Evolutionary conservation across 2,888 invertebrate species (phyloP), one percentile per base, ranked within the genome.

Genomic region (Heliconius charithonia): DNA sequence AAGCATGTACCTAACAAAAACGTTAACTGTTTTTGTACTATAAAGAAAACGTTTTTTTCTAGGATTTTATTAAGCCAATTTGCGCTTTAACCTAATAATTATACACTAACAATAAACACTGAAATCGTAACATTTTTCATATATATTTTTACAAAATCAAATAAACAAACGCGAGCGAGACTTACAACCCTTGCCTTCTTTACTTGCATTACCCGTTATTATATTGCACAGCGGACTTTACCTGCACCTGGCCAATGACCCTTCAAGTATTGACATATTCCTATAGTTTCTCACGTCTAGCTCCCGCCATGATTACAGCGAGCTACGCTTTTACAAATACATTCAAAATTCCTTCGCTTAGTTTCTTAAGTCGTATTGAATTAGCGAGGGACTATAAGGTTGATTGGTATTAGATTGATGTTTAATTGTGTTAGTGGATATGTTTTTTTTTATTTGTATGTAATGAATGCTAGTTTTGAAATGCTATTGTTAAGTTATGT

Each of bases 211-310:
- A 85, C 83, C 91, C 90, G 91, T 91, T 92, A 91, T 89, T 89
- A 88, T 89, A 91, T 89, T 86, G 90, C 87, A 88, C 88, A 86
- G 87, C 88, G 86, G 87, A 86, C 86, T 87, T 85, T 91, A 92
- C 92, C 91, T 91, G 81, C 83, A 89, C 85, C 89, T 93, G 95
- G 95, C 89, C 94, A 89, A 93, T 94, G 94, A 95, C 94, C 94
- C 91, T 90, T 91, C 92, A 92, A 91, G 92, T 94, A 94, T 94
- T 94, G 94, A 95, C 94, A 94, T 94, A 93, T 95, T 93, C 91
- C 92, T 93, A 93, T 92, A 93, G 92, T 93, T 94, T 93, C 94
- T 93, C 94, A 93, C 93, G 93, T 93, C 91, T 90, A 89, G 89
- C 89, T 88, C 88, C 86, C 86, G 87, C 84, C 86, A 85, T 85